Conservation (phyloP, 2,888 invertebrate genomes). For the Carcina quercana region DNA sequence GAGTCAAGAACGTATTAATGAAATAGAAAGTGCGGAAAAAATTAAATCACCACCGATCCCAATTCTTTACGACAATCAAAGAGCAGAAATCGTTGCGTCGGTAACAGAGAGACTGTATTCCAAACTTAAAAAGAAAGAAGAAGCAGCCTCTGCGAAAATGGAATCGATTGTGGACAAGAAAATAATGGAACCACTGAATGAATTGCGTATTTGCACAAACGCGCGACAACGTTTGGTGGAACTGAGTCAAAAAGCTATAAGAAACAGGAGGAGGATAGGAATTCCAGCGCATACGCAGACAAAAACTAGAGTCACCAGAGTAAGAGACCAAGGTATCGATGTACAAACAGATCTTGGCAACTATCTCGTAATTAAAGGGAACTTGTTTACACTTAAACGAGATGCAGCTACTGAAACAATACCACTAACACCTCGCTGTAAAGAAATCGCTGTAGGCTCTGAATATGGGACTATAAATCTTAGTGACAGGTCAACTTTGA, state of each 20-base stretch:
- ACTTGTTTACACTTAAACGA: constrained; percentile 35
- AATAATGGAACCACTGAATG: constrained; percentile 60
- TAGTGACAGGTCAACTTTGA: constrained; percentile 43
- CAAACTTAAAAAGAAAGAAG: constrained; percentile 70
- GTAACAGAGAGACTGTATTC: constrained; percentile 80
- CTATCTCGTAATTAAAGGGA: constrained; percentile 41
- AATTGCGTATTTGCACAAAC: constrained; percentile 73
- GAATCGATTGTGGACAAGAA: constrained; percentile 55
- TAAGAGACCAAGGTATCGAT: constrained; percentile 75
- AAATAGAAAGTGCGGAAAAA: constrained; percentile 22
- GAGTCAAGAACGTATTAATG: constrained; percentile 30
- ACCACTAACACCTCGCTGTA: constrained; percentile 61
- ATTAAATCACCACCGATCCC: constrained; percentile 35
- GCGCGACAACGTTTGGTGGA: constrained; percentile 75
- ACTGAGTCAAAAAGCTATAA: constrained; percentile 73
- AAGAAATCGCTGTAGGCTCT: constrained; percentile 58
- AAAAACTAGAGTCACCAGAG: constrained; percentile 56
- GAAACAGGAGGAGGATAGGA: constrained; percentile 63
- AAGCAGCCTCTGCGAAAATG: constrained; percentile 51
- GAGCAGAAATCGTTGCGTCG: constrained; percentile 81
- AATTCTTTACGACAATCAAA: constrained; percentile 60
- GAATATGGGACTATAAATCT: constrained; percentile 40
- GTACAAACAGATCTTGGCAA: constrained; percentile 68
- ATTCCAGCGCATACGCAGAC: constrained; percentile 76
- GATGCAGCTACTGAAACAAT: constrained; percentile 57